phyloP scores from a whole-genome alignment of 2,888 invertebrate species.

The Girardia tigrina region DNA sequence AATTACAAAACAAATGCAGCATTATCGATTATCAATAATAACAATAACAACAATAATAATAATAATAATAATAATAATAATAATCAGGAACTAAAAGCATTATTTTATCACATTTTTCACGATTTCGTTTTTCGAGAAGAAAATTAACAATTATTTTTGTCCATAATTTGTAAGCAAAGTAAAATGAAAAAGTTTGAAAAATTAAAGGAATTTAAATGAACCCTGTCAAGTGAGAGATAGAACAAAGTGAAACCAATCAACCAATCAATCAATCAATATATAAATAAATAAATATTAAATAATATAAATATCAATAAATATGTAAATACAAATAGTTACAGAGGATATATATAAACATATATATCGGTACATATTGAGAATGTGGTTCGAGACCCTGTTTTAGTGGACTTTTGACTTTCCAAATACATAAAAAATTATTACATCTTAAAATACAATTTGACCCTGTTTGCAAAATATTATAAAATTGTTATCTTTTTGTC shows the following conservation, averaged over 20 bases:
- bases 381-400: conserved; percentile 20
- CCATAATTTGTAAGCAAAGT: neutral
- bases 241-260: neutral
- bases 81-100: conserved; percentile 1
- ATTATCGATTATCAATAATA: neutral
- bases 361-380: neutral
- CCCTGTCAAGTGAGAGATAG: conserved; percentile 19
- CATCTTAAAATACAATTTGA: conserved; percentile 21
- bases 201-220: conserved; percentile 23
- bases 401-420: neutral
- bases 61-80: neutral
- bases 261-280: neutral
- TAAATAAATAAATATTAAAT: neutral
- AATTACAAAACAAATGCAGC: neutral
- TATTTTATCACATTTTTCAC: neutral
- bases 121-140: too few relatives aligned
- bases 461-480: conserved; percentile 20
- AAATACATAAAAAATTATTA: neutral
- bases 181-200: conserved; percentile 23
- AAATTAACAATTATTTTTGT: neutral
- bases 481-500: conserved; percentile 17
- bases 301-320: too few relatives aligned
- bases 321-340: too few relatives aligned
- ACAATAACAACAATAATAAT: neutral
- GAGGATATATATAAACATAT: too few relatives aligned